Evolutionary conservation across 2,797 vertebrate species (phyloP), one percentile per base, ranked within the genome.

Genomic region (Furcifer pardalis): DNA sequence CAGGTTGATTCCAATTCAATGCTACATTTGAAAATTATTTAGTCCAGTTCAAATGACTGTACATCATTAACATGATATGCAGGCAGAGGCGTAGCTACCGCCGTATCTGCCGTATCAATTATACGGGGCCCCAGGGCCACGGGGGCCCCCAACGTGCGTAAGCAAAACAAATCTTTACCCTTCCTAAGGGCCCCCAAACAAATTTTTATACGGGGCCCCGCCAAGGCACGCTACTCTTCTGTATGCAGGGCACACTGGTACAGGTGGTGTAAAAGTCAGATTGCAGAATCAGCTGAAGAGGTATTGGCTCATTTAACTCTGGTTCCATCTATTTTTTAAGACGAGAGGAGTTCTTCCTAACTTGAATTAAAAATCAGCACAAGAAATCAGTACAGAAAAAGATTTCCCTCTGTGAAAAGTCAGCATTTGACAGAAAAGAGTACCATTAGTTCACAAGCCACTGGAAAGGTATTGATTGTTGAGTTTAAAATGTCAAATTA

Each of bases 371-470:
- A 62, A 44, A 80, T 73, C 4, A 73, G 52, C 5, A 44, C 27
- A 62, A 15, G 37, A 30, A 56, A 44, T 37, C 35, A n/a, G 49
- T 49, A 32, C 30, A 0, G 49, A 46, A n/a, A 30, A 2, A 27
- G 17, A n/a, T n/a, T 37, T 42, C 15, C 52, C n/a, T 27, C 71
- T 63, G n/a, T 9, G 59, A 87, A 77, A 42, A 0, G 0, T 1
- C 27, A 46, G 1, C 52, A 81, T 89, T 79, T 75, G 1, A 56
- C 84, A 65, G 32, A 79, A 89, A 81, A 66, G 49, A 19, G 71
- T 59, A 12, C 19, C 65, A n/a, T 25, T n/a, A 84, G 79, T 81
- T 83, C 56, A 73, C 40, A 63, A 81, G 63, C 46, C 59, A 74
- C 13, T 82, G 63, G 35, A 69, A 77, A 56, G 69, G 10, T 17